Conservation (phyloP, 2,888 invertebrate species). For the Neoaliturus tenellus region DNA sequence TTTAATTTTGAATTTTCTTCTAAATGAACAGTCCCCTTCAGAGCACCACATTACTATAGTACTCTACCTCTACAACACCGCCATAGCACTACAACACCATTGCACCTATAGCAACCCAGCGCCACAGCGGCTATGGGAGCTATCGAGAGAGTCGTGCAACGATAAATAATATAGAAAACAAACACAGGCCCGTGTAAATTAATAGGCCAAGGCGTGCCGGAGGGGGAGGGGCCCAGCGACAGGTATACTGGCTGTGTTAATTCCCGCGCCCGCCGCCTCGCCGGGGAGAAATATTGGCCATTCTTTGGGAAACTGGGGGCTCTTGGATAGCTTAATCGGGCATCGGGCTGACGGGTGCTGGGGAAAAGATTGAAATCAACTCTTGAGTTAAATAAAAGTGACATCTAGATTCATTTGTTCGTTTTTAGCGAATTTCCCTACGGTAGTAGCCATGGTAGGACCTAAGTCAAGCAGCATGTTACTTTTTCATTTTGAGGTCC, state of each 20-base stretch:
- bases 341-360: no score
- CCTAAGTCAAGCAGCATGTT: no score
- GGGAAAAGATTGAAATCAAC: no score
- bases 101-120: conserved; percentile 36
- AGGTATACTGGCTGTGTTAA: conserved; percentile 45
- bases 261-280: not conserved
- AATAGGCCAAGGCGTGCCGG: conserved; percentile 25
- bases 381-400: not conserved
- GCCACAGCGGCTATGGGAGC: conserved; percentile 21
- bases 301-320: not conserved
- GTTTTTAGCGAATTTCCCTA: no score
- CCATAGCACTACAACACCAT: no score
- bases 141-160: conserved; percentile 48
- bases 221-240: conserved; percentile 34
- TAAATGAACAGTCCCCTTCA: no score
- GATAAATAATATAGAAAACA: conserved; percentile 59
- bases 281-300: conserved; percentile 25
- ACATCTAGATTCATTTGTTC: not conserved
- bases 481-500: no score
- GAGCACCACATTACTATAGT: no score
- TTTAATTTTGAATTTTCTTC: no score
- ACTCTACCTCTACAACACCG: no score
- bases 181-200: conserved; percentile 55
- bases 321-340: conserved; percentile 10
- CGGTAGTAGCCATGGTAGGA: no score